A percentile compares a stretch with the other conserved stretches of the same genome.
These are phyloP conservation scores for Perccottus glenii DNA, from an alignment of 2,113 vertebrate species.

Conservation along the genomic window DNA sequence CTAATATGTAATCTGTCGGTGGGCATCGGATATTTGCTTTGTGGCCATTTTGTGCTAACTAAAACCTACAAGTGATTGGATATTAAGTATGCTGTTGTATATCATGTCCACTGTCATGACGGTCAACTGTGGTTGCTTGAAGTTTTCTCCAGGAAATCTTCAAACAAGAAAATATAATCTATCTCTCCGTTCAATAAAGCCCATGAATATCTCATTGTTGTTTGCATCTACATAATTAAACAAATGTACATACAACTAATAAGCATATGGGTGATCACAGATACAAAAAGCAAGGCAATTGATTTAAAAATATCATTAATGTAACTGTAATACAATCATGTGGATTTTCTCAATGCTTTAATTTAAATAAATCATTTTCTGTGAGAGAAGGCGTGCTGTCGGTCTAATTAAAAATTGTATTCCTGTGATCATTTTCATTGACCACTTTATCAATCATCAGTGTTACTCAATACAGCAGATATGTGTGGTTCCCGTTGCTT, in stretches of 20 bases:
- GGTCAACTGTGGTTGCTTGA: no score
- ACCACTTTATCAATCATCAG: conserved; percentile 52
- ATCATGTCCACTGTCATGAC: no score
- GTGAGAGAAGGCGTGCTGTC: conserved; percentile 30
- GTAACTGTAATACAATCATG: conserved; percentile 6
- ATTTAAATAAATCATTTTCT: conserved; percentile 51
- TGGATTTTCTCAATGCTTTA: conserved; percentile 17
- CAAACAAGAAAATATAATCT: no score
- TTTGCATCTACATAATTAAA: not conserved
- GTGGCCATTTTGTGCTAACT: no score
- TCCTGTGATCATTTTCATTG: conserved; percentile 63
- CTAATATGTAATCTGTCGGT: no score
- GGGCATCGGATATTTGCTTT: no score
- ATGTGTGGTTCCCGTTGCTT: conserved; percentile 44
- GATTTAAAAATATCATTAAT: conserved; percentile 8
- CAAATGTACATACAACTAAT: not conserved
- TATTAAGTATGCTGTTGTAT: no score
- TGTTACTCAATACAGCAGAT: conserved; percentile 52
- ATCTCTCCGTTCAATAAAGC: not conserved
- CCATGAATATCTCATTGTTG: not conserved
- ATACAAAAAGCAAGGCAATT: not conserved
- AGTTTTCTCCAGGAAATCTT: no score
- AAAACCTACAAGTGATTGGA: no score
- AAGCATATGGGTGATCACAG: not conserved
- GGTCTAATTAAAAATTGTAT: conserved; percentile 63